phyloP scores from a whole-genome alignment of 1,140 invertebrate species.

The Asbolus verrucosus region DNA sequence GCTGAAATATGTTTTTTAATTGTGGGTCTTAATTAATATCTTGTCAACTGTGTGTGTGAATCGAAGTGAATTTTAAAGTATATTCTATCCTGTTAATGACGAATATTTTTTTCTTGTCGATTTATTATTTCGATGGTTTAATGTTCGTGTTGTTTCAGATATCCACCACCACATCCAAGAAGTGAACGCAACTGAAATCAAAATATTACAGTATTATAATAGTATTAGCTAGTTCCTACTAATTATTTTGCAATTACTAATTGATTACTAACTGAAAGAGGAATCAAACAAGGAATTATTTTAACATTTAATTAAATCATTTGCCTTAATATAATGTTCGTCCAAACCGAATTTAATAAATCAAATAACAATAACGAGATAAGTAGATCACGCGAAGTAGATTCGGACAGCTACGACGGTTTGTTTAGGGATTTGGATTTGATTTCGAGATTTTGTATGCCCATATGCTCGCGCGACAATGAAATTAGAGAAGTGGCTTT shows the following conservation, averaged over 20 bases:
- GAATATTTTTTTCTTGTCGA: too few relatives aligned
- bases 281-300: constrained; percentile 19
- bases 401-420: constrained; percentile 52
- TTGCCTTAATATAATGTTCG: constrained; percentile 58
- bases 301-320: constrained; percentile 5
- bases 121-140: background rate
- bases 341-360: constrained; percentile 60
- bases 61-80: too few relatives aligned
- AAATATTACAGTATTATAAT: constrained; percentile 52
- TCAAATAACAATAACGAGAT: constrained; percentile 60
- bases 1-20: too few relatives aligned
- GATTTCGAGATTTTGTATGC: constrained; percentile 68
- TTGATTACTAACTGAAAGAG: background rate
- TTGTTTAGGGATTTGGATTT: constrained; percentile 66
- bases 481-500: constrained; percentile 69
- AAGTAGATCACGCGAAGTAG: constrained; percentile 40
- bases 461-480: constrained; percentile 68
- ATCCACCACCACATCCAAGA: background rate
- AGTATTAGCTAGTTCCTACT: constrained; percentile 53
- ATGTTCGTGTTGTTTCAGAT: constrained; percentile 29
- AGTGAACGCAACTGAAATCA: constrained; percentile 44
- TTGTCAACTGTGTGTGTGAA: too few relatives aligned
- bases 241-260: constrained; percentile 38
- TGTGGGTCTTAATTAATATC: too few relatives aligned
- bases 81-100: too few relatives aligned